A percentile compares a stretch with the other conserved stretches of the same genome.
Conservation (phyloP, 2,797 vertebrate species). For the Sebastes cheni region DNA sequence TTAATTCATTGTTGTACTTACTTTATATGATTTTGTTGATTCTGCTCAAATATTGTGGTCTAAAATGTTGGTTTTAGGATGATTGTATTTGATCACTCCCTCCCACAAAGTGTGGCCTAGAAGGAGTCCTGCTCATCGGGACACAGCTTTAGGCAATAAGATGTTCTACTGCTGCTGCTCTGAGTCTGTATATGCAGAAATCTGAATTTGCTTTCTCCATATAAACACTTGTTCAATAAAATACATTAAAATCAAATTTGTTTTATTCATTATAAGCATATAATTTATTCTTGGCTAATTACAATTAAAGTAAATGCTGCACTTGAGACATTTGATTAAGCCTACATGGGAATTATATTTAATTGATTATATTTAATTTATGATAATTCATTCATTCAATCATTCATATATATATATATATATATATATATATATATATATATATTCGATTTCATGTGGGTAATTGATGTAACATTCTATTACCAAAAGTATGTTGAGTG, state of each 20-base stretch:
- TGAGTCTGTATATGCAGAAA: background rate
- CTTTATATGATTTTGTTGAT: background rate
- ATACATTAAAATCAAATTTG: background rate
- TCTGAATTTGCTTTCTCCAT: background rate
- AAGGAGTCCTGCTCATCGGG: background rate
- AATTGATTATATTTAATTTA: no score
- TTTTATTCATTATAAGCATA: background rate
- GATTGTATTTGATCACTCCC: background rate
- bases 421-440: no score
- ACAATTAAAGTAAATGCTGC: background rate
- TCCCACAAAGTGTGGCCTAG: background rate
- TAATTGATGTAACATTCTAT: background rate
- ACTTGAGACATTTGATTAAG: background rate
- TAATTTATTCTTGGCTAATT: background rate
- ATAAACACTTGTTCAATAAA: constrained; percentile 5
- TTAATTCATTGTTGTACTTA: background rate
- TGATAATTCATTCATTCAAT: no score
- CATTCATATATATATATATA: no score
- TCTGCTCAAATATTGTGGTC: background rate
- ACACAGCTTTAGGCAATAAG: background rate
- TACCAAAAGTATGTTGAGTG: no score
- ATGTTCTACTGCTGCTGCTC: background rate
- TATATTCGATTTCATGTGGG: background rate
- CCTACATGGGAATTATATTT: no score
- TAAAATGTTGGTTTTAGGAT: background rate